These are phyloP conservation scores for Patella caerulea DNA, from an alignment of 2,888 invertebrate species.

Conservation along the genomic window DNA sequence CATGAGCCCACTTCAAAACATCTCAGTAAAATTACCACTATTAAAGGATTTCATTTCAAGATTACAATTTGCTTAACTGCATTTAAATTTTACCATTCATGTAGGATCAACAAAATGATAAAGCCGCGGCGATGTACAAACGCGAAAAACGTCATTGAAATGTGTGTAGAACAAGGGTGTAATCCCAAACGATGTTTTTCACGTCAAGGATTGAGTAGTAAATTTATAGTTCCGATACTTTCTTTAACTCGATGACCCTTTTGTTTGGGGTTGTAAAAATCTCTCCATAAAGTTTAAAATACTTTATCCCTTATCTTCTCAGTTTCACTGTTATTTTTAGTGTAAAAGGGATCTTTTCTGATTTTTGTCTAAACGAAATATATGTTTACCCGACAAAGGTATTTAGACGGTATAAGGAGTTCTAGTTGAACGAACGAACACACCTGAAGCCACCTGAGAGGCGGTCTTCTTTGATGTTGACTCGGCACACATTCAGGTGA, in stretches of 20 bases:
- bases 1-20: too few species aligned
- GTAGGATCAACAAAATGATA: not conserved
- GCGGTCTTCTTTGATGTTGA: slow-evolving; percentile 6
- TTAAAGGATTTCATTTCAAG: not conserved
- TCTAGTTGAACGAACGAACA: not conserved
- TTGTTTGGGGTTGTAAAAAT: slow-evolving; percentile 3
- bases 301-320: slow-evolving; percentile 1
- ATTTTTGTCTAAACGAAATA: slow-evolving; percentile 10
- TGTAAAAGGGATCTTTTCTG: not conserved
- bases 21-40: too few species aligned
- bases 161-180: not conserved
- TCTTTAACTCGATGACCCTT: slow-evolving; percentile 10
- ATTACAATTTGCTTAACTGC: not conserved
- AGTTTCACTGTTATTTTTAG: slow-evolving; percentile 5
- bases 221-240: not conserved
- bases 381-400: slow-evolving; percentile 8
- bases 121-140: not conserved
- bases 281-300: slow-evolving; percentile 1
- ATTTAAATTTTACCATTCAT: not conserved
- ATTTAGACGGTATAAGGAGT: not conserved
- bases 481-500: slow-evolving; percentile 5
- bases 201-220: too few species aligned
- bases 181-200: too few species aligned
- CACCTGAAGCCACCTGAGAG: not conserved
- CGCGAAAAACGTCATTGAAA: slow-evolving; percentile 8